Evolutionary conservation across 2,888 invertebrate species (phyloP), one percentile per base, ranked within the genome.

Genomic region (Scaptomyza tumidula): DNA sequence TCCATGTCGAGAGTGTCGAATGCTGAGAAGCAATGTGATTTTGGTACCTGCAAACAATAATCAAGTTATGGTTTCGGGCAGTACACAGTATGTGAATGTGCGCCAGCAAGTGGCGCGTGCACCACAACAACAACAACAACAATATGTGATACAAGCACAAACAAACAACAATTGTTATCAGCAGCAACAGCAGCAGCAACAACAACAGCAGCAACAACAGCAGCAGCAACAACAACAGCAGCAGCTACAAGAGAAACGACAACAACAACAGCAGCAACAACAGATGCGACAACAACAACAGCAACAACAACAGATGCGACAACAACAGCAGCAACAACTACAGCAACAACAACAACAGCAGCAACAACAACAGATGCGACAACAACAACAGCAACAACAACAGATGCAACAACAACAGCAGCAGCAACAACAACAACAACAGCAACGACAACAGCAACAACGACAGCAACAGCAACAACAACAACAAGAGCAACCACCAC

Each of bases 1-100:
- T 39, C 63, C 63, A n/a, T 63, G 63, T 24, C 31, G 24, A 3
- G 31, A 37, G 1, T 63, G 63, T 37, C 35, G 63, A 2, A 16
- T 27, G 10, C 3, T 29, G 10, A 43, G n/a, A 16, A 37, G 44
- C 35, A 45, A 44, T 31, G 31, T 63, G 9, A 45, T 63, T 45
- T n/a, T 61, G 16, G 16, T 63, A 11, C 45, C 63, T 0, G 39
- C 39, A 52, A 14, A 2, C 6, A 39, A 37, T 27, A 24, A 24
- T 24, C n/a, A n/a, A 9, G 60, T 46, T 14, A 14, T 45, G 2
- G 45, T 55, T 2, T 6, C 44, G 0, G 35, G 24, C 10, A 31
- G 1, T 13, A 45, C 60, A 10, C 63, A 60, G 6, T 52, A 60
- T 33, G 45, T 31, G 11, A 11, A 31, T 3, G 14, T 44, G 44